Evolutionary conservation across 2,888 invertebrate genomes (phyloP).

Genomic region (Drymonia ruficornis): DNA sequence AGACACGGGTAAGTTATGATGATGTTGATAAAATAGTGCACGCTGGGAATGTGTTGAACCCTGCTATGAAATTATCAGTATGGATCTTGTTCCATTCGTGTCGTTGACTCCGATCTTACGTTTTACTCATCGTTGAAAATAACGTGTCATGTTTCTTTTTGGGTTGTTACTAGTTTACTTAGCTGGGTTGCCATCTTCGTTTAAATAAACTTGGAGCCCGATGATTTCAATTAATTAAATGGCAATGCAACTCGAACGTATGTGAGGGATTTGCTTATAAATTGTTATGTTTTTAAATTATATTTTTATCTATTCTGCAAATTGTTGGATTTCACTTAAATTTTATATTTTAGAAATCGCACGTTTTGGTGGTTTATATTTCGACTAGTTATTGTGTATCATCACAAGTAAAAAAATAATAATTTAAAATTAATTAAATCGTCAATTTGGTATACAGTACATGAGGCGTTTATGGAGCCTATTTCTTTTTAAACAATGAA

Average conservation of each 20-base stretch:
- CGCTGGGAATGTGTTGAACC: not conserved
- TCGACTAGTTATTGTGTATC: conserved; percentile 12
- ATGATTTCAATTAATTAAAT: too few relatives aligned
- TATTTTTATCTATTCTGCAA: conserved; percentile 30
- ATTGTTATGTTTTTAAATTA: conserved; percentile 25
- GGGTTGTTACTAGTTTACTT: not conserved
- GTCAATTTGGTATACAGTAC: not conserved
- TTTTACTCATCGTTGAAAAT: not conserved
- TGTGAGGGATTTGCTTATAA: conserved; percentile 11
- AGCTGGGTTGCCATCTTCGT: not conserved
- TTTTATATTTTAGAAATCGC: conserved; percentile 8
- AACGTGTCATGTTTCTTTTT: not conserved
- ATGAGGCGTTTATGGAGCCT: not conserved
- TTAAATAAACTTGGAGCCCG: not conserved
- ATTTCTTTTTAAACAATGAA: not conserved
- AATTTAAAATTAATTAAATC: conserved; percentile 1
- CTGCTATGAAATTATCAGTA: not conserved
- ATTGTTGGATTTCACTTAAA: conserved; percentile 43
- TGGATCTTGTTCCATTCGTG: not conserved
- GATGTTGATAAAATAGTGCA: not conserved
- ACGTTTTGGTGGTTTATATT: conserved; percentile 8
- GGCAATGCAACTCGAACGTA: not conserved
- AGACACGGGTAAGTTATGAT: not conserved
- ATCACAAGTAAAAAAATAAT: conserved; percentile 19
- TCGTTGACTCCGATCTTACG: not conserved